phyloP scores from a whole-genome alignment of 2,797 vertebrate species.

The Xenopus petersii region DNA sequence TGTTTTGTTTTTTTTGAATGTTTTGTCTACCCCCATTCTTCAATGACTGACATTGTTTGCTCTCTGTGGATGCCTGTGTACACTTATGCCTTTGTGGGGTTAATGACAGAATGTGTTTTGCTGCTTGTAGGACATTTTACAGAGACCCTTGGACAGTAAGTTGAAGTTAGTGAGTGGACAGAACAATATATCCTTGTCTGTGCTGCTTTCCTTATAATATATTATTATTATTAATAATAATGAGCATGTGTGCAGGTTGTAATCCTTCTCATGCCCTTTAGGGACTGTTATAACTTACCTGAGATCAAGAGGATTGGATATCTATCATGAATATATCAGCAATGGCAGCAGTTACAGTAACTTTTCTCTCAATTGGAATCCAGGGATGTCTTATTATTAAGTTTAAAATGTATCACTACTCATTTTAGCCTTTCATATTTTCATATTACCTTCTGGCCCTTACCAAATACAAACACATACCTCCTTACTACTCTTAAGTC shows the following conservation, averaged over 20 bases:
- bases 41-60: neutral
- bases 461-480: constrained; percentile 7
- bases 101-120: neutral
- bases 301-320: neutral
- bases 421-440: neutral
- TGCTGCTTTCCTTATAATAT: constrained; percentile 21
- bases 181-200: neutral
- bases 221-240: constrained; percentile 3
- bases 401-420: constrained; percentile 16
- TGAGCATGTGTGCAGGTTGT: constrained; percentile 27
- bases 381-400: constrained; percentile 5
- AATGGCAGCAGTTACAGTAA: neutral
- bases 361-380: constrained; percentile 17
- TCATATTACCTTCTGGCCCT: neutral
- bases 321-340: too few species aligned
- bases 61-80: neutral
- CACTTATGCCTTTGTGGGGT: neutral
- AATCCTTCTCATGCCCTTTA: neutral
- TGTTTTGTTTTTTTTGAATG: neutral
- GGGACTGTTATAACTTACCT: constrained; percentile 3
- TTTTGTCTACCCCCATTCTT: neutral
- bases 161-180: neutral
- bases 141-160: neutral
- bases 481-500: constrained; percentile 17
- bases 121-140: constrained; percentile 24